Base-by-base conservation (phyloP, 2,113 vertebrate species). In the Perccottus glenii region DNA sequence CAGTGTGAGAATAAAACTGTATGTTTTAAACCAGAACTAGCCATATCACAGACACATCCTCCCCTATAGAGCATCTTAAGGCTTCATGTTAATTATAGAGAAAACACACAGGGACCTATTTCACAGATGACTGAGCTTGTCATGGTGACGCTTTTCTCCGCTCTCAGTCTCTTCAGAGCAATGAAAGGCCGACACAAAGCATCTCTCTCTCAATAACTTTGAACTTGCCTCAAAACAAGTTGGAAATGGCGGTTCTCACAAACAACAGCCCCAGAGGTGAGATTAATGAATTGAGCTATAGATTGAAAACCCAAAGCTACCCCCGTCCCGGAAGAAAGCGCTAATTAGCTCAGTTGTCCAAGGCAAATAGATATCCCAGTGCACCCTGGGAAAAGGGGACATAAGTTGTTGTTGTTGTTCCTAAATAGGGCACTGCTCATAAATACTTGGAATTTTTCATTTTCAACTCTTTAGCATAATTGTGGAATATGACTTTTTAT, bases 41-140 rank as follows among this genome's bases (percentile, higher is more conserved):
- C 63, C 77, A 71, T 70, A 55, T 55, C 52, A 14, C 7, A 55
- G 52, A 38, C 52, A 9, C 6, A 69, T 70, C 80, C 49, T 11
- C 15, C 51, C 69, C 80, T 86, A 79, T 57, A 74, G 78, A 67
- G 69, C 82, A 79, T 90, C 91, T 82, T 87, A 87, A 90, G 78
- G 85, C 83, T 82, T 88, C 81, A 77, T 84, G 82, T 91, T 91
- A 81, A 92, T 91, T 88, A 91, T 75, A 51, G 77, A 57, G 79
- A 80, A 85, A 73, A 77, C 76, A 79, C 82, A 75, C 64, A 62
- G 74, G 77, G 86, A 19, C 85, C 92, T 80, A 88, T 92, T 92
- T 90, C 83, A 84, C 89, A 86, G 89, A 94, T 93, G 92, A 93
- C 83, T 92, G 91, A 75, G 80, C 81, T 88, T 1, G 85, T 92